Conservation (phyloP, 2,888 invertebrate genomes). For the Dryobota labecula region DNA sequence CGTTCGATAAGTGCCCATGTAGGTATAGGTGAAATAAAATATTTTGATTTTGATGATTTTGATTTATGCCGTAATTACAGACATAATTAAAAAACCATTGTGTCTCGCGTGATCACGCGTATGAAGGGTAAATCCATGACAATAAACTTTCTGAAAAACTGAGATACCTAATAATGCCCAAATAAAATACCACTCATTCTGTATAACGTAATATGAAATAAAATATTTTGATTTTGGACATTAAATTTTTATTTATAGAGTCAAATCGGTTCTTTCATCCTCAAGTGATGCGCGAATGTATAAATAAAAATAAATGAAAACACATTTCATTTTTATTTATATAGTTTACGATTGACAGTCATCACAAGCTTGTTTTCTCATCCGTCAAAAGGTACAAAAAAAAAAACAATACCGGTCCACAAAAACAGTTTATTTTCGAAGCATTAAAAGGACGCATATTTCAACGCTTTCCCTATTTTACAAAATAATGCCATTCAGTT, state of each 20-base stretch:
- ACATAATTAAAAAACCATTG: no score
- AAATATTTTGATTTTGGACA: no score
- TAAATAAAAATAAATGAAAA: no score
- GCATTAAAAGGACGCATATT: conserved; percentile 24
- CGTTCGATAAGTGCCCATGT: no score
- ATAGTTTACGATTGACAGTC: background rate
- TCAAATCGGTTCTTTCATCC: background rate
- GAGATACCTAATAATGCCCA: conserved; percentile 49
- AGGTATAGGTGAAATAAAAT: no score
- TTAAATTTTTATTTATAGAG: no score
- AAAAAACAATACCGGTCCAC: background rate
- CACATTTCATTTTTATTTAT: background rate
- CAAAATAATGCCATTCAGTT: conserved; percentile 59
- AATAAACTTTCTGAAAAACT: conserved; percentile 49
- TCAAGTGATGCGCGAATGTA: no score
- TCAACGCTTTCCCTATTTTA: conserved; percentile 41
- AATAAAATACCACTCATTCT: conserved; percentile 52
- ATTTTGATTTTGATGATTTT: no score
- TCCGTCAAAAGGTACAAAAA: background rate
- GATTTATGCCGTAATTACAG: no score
- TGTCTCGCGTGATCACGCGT: no score
- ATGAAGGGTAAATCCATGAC: no score
- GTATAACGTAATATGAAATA: no score
- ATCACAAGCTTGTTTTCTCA: background rate
- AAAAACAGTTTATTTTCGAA: conserved; percentile 7